Evolutionary conservation across 2,888 invertebrate species (phyloP).

Genomic region (Caenorhabditis afra): DNA sequence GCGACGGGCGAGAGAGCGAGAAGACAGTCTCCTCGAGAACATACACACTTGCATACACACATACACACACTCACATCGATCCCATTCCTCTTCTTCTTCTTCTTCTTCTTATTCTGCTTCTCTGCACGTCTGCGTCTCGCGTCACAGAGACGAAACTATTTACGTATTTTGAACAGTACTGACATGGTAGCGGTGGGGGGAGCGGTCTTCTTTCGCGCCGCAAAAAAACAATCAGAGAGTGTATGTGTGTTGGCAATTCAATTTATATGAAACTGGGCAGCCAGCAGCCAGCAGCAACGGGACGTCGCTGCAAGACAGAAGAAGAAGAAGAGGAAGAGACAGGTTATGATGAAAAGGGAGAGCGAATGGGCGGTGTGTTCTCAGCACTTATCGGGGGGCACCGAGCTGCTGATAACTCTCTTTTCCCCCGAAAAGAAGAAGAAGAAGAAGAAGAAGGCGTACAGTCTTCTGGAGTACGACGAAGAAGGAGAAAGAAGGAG

Average conservation of each 20-base stretch:
- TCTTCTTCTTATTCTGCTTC: constrained; percentile 3
- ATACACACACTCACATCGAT: constrained; percentile 51
- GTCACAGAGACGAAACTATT: too few relatives aligned
- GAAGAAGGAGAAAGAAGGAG: background rate
- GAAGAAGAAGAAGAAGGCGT: background rate
- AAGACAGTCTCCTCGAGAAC: constrained; percentile 36
- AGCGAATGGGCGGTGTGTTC: constrained; percentile 7
- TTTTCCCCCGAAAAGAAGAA: too few relatives aligned
- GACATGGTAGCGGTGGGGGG: constrained; percentile 8
- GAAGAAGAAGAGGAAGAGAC: too few relatives aligned
- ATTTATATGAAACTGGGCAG: constrained; percentile 14
- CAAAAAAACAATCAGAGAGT: constrained; percentile 14
- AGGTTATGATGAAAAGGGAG: constrained; percentile 11
- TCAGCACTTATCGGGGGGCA: constrained; percentile 4
- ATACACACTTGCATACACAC: constrained; percentile 18
- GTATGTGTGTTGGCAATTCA: constrained; percentile 5
- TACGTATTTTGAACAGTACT: constrained; percentile 13
- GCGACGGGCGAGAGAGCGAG: constrained; percentile 7
- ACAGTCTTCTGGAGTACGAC: background rate
- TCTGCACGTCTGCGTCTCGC: constrained; percentile 19
- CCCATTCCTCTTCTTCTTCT: constrained; percentile 20
- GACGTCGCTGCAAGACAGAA: background rate
- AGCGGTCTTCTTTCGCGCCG: background rate
- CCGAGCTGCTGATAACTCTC: constrained; percentile 11
- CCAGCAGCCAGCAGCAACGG: background rate